Base-by-base conservation (phyloP, 2,888 invertebrate species). In the Ceramica pisi region DNA sequence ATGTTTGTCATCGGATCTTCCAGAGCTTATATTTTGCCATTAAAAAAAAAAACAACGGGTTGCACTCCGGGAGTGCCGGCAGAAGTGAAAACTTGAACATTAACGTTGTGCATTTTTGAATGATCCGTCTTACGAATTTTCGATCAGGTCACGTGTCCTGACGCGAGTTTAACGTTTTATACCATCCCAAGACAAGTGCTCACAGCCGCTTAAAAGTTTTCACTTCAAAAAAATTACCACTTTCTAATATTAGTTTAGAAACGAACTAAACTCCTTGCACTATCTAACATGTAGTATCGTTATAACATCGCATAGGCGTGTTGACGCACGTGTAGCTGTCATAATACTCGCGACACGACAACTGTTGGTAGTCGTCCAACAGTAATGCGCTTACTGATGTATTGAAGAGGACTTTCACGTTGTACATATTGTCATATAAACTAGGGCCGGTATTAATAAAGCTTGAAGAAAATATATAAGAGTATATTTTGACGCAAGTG, bases 351-450 rank as follows among this genome's bases (percentile, higher is more conserved):
- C 38, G 48, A 55, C 78, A 19, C 26, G 50, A 51, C 48, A 50
- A n/a, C 48, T 48, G 21, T 74, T 74, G 79, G 79, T 21, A 78
- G 16, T 3, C n/a, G 19, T 78, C 79, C 72, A 78, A 71, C 44
- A n/a, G n/a, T 72, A 61, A 74, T 78, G 44, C 21, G 72, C 38
- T 41, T 23, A 26, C n/a, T 71, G 46, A 60, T 44, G 60, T 71
- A 70, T 60, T 55, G 38, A 50, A 50, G 44, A 56, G 57, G 12
- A 31, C 26, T 78, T 55, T 48, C 31, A 35, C 12, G 41, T 16
- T 68, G 55, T 26, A n/a, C n/a, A 16, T 16, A 6, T 44, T 44
- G 48, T 68, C 48, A 70, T 44, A 50, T 77, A 12, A 50, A 78
- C 44, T 46, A 70, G 10, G 2, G 1, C 14, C 14, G 0, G 53